Base-by-base conservation (phyloP, 2,113 vertebrate species). In the Seriola aureovittata region DNA sequence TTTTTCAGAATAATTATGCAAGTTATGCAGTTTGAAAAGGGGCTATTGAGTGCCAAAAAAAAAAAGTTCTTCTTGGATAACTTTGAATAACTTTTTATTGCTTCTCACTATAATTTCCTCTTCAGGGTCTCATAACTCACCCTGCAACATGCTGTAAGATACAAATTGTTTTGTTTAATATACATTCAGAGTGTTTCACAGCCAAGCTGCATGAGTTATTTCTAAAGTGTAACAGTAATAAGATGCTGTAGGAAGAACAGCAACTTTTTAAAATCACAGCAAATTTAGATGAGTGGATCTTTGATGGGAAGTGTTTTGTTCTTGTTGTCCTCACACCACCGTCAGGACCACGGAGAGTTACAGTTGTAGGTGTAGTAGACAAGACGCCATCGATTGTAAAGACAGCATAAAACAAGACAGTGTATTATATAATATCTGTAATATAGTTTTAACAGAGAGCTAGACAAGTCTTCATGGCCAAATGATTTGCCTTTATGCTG, bases 11-110 rank as follows among this genome's bases (percentile, higher is more conserved):
- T 55, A 23, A 11, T n/a, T 55, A 8, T 42, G 40, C 2, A 42
- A n/a, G 23, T 55, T 25, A 55, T 23, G n/a, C 21, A 55, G 16
- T 52, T 52, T 2, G 50, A 52, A n/a, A 52, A 52, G 5, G 4
- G 17, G 48, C 16, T 48, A 13, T 13, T 16, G 14, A 48, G 3
- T 48, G 46, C 16, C 3, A 48, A 13, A 16, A 16, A 2, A 19
- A 57, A 25, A 57, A 57, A 25, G 40, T 42, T 48, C 36, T 32
- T 13, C 69, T 72, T 1, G 60, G n/a, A 58, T 16, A 4, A 66
- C n/a, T 66, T 72, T 25, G 60, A 32, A 58, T 16, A 4, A 66
- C n/a, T 66, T 72, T 25, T 23, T 23, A 55, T 55, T 55, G n/a
- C 21, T 11, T 23, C n/a, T 55, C n/a, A 23, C 11, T 13, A 19